Evolutionary conservation across 1,140 invertebrate species (phyloP).

Genomic region (Zaprionus davidi): DNA sequence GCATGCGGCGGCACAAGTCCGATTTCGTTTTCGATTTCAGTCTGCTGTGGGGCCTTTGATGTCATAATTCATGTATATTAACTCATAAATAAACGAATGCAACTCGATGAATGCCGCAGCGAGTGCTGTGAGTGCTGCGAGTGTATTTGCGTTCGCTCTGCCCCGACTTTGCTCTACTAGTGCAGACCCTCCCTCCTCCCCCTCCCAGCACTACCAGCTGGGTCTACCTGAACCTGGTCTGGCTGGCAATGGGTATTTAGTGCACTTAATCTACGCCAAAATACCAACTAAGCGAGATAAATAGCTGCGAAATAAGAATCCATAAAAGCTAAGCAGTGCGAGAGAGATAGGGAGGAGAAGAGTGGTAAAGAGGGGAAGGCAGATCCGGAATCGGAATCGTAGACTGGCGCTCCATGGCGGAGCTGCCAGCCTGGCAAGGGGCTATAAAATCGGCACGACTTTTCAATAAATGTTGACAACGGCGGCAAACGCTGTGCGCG

Average conservation of each 20-base stretch:
- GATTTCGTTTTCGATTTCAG: conserved; percentile 75
- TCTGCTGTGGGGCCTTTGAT: conserved; percentile 78
- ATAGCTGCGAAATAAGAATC: conserved; percentile 82
- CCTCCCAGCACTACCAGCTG: conserved; percentile 22
- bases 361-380: not conserved
- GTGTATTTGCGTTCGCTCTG: conserved; percentile 28
- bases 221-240: conserved; percentile 20
- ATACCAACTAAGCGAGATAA: conserved; percentile 82
- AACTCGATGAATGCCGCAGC: conserved; percentile 53
- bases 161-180: conserved; percentile 17
- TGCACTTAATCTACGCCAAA: conserved; percentile 83
- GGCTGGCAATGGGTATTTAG: conserved; percentile 70
- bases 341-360: not conserved
- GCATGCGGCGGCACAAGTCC: conserved; percentile 61
- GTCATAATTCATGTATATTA: conserved; percentile 84
- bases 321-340: conserved; percentile 64
- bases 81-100: conserved; percentile 83
- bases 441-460: conserved; percentile 84
- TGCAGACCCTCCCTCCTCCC: not conserved
- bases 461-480: conserved; percentile 84
- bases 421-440: conserved; percentile 59
- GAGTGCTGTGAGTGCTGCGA: conserved; percentile 10
- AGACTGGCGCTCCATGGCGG: conserved; percentile 60
- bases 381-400: conserved; percentile 6
- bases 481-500: conserved; percentile 59